These are phyloP conservation scores for Prunella strophiata DNA, from an alignment of 2,797 vertebrate genomes.

Conservation along the genomic window DNA sequence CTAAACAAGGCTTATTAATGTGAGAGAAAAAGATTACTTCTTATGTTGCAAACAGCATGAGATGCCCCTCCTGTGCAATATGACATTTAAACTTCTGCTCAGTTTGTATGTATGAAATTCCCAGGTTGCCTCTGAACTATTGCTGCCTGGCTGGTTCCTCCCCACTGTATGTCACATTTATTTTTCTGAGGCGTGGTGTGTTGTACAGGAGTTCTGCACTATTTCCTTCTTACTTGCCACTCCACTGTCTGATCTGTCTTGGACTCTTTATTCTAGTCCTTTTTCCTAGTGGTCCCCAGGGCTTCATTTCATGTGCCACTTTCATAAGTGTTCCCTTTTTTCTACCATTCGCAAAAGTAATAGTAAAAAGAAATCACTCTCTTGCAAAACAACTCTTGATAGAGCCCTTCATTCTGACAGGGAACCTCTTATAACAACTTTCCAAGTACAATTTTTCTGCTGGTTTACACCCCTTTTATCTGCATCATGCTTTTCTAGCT, in stretches of 20 bases:
- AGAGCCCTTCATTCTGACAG: neutral
- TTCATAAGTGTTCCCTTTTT: neutral
- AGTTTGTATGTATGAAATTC: neutral
- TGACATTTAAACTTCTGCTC: constrained; percentile 20
- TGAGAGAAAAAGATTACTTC: neutral
- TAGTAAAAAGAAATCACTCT: neutral
- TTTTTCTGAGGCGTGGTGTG: neutral
- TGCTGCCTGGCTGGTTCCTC: neutral
- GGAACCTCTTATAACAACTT: neutral
- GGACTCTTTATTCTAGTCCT: neutral
- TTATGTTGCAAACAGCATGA: neutral
- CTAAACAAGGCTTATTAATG: neutral
- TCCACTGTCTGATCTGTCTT: neutral
- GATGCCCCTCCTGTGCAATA: neutral
- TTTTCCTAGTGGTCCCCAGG: neutral
- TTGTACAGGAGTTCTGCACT: neutral
- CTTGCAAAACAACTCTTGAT: neutral
- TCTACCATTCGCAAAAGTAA: neutral
- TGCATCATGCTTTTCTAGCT: neutral
- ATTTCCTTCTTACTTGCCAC: neutral
- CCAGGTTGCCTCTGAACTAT: neutral
- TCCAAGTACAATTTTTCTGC: neutral
- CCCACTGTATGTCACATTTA: neutral
- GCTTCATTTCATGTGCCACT: neutral
- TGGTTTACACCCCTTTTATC: constrained; percentile 28